Conservation (phyloP, 2,113 vertebrate genomes). For the Nyctibius bracteatus region DNA sequence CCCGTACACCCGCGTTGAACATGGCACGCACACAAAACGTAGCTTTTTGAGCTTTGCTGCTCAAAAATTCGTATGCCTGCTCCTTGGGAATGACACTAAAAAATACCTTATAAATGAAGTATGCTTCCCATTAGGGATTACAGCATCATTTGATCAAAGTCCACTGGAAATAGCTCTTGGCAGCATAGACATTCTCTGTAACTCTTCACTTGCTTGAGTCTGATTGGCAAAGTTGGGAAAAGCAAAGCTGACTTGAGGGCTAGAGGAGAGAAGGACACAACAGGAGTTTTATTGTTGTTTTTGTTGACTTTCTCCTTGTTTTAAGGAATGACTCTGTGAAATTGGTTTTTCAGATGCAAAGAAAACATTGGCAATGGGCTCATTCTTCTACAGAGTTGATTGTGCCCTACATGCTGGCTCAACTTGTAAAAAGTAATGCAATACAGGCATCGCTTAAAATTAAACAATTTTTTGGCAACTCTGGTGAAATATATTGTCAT, state of each 20-base stretch:
- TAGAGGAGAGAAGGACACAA: background rate
- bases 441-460: constrained; percentile 57
- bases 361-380: constrained; percentile 4
- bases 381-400: constrained; percentile 14
- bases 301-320: constrained; percentile 1
- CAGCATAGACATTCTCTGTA: constrained; percentile 59
- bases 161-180: constrained; percentile 79
- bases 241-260: background rate
- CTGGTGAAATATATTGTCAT: constrained; percentile 69
- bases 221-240: constrained; percentile 21
- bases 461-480: constrained; percentile 65
- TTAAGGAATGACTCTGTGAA: background rate
- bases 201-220: constrained; percentile 41
- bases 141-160: constrained; percentile 79
- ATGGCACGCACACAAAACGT: background rate
- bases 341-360: background rate
- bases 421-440: constrained; percentile 57
- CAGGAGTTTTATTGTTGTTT: background rate
- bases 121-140: constrained; percentile 79
- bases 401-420: constrained; percentile 33
- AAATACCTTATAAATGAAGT: constrained; percentile 79
- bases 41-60: background rate
- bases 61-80: constrained; percentile 50
- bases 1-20: background rate
- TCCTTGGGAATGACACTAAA: constrained; percentile 78